Base-by-base conservation (phyloP, 2,888 invertebrate species). In the Fabriciana adippe region DNA sequence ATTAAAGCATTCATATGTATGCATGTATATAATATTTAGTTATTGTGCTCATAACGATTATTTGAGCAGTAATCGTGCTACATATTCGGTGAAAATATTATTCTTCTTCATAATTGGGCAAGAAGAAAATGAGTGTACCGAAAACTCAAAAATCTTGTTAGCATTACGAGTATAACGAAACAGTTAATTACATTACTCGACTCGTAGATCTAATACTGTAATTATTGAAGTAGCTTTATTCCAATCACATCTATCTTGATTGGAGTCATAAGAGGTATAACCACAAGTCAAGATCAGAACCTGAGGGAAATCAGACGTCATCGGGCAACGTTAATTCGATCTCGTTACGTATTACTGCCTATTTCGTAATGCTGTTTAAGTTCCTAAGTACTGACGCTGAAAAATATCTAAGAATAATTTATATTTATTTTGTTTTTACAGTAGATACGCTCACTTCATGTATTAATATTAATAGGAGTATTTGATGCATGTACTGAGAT, bases 331-430 rank as follows among this genome's bases (percentile, higher is more conserved):
- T 76, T 81, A 79, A 81, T 81, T 80, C 77, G 78, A 79, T 74
- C 80, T 78, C 81, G 82, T 81, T 79, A 79, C 76, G 78, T 81
- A 83, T 85, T 68, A 82, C 78, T 74, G 72, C 78, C 50, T 61
- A 61, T 51, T 61, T 53, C 51, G 61, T 61, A 61, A 61, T 61
- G 61, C 61, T 61, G 51, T 61, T 61, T 53, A 53, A 61, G 41
- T 61, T 61, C 51, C 14, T 35, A 35, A 13, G 61, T 61, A 61
- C 61, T 15, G 61, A 5, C 51, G n/a, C 35, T 18, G 26, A 53
- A 61, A 51, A 35, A 61, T 13, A 16, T 13, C 1, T 15, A 16
- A 51, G 50, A 16, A 41, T 41, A 8, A 15, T 16, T 50, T 13
- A 50, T n/a, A 50, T n/a, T n/a, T n/a, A 50, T 48, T 48, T n/a